Conservation (phyloP, 2,113 vertebrate species). For the Mellivora capensis region DNA sequence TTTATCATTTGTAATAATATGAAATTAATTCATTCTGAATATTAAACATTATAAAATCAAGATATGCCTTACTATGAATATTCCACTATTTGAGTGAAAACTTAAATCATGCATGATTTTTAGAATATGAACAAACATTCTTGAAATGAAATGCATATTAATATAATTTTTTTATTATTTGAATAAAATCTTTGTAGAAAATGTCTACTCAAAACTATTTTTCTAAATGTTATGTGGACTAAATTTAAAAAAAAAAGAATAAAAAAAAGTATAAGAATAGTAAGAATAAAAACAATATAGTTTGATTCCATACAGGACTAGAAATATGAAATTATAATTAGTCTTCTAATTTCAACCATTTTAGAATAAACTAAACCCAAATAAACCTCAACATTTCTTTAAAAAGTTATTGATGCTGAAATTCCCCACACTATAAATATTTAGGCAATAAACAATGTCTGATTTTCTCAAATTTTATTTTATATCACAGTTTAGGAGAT, state of each 20-base stretch:
- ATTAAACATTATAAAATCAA: not conserved
- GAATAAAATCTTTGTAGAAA: not conserved
- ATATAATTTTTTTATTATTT: not conserved
- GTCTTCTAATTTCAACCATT: not conserved
- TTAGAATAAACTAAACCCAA: not conserved
- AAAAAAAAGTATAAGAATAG: not conserved
- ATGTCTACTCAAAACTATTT: not conserved
- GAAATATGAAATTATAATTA: conserved; percentile 6
- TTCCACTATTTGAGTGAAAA: conserved; percentile 27
- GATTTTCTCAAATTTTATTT: conserved; percentile 48
- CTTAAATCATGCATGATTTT: not conserved
- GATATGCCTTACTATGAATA: not conserved
- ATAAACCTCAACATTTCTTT: not conserved
- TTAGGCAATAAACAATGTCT: conserved; percentile 20
- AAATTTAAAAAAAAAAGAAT: not conserved
- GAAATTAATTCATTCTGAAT: conserved; percentile 10
- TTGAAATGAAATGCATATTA: not conserved
- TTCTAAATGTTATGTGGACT: not conserved
- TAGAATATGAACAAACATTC: not conserved
- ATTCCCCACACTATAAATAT: not conserved
- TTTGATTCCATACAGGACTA: not conserved
- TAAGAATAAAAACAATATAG: not conserved
- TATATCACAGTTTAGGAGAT: not conserved
- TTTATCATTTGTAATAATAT: not conserved
- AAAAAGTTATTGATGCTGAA: not conserved